Base-by-base conservation (phyloP, 2,113 vertebrate genomes). In the Willisornis vidua region DNA sequence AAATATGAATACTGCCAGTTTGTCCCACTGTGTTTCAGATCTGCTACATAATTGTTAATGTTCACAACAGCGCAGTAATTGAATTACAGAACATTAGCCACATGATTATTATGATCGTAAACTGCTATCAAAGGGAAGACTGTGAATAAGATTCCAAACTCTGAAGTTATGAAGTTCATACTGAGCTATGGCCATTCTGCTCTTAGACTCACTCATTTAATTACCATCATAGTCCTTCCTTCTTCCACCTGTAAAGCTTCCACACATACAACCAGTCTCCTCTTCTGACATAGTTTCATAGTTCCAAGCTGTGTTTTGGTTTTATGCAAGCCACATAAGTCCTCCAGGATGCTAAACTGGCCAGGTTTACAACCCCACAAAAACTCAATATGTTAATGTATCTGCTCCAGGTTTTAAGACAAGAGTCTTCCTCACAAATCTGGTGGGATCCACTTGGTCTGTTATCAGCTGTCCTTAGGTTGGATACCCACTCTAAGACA, bases 71-170 rank as follows among this genome's bases (percentile, higher is more conserved):
- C 57, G 84, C 59, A 94, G 68, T 97, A 97, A 98, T 96, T 98
- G 94, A 98, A 98, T 97, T 97, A 97, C 86, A 97, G 96, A 98
- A 96, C 94, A 97, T 97, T 98, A 97, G 89, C 91, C 88, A 82
- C 88, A 97, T 93, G 89, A 97, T 97, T 97, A 96, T 94, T 89
- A 96, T 92, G 65, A 96, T 95, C 29, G 33, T 93, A 96, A 97
- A 96, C 74, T 87, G 43, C 59, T 92, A 85, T 95, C 90, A 94
- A 91, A 96, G 87, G 45, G 28, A 94, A 96, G 79, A 84, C 54
- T 84, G 33, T 58, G 84, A 96, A 84, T 92, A 95, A 97, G 94
- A 87, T 52, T 70, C 65, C 22, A 92, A 91, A 97, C 14, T 87
- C 79, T 67, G 39, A 92, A 87, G 92, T 96, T 94, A 52, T 13